Percentiles rank a stretch among this genome's conserved stretches.
Conservation (phyloP, 2,888 invertebrate species). For the Opisthograptis luteolata region DNA sequence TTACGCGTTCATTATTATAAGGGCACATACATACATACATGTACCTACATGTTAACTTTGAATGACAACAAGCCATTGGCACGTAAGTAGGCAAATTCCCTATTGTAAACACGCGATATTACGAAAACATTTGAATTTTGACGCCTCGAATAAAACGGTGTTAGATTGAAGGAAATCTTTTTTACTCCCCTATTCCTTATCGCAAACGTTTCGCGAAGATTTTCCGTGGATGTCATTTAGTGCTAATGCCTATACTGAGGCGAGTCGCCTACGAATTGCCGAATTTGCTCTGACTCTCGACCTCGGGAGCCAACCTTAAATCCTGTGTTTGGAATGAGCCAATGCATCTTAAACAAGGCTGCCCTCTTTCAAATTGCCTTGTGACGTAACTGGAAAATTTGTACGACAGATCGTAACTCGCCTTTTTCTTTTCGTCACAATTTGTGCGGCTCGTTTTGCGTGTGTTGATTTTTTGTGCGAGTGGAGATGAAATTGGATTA, state of each 20-base stretch:
- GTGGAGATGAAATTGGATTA: constrained; percentile 33
- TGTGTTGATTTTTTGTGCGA: constrained; percentile 30
- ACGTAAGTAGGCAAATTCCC: constrained; percentile 1
- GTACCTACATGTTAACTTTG: too few relatives aligned
- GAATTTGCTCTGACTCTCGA: constrained; percentile 68
- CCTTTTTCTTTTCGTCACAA: constrained; percentile 43
- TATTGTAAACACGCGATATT: constrained; percentile 15
- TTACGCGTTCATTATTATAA: too few relatives aligned
- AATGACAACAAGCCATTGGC: background rate
- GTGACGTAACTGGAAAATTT: constrained; percentile 59
- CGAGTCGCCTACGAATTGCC: constrained; percentile 79
- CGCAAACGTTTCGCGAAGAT: constrained; percentile 63
- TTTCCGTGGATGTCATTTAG: constrained; percentile 82
- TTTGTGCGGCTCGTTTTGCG: constrained; percentile 43
- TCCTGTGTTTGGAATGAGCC: constrained; percentile 77
- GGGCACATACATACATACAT: too few relatives aligned
- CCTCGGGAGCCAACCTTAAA: constrained; percentile 70
- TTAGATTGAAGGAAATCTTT: constrained; percentile 60
- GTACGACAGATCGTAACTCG: constrained; percentile 45
- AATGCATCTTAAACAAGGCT: constrained; percentile 81
- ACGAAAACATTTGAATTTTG: constrained; percentile 46
- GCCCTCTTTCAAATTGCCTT: constrained; percentile 67
- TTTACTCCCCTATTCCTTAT: constrained; percentile 72
- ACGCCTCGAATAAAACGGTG: constrained; percentile 53
- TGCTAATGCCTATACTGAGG: constrained; percentile 78